Percentiles rank a stretch among this genome's conserved stretches.
These are phyloP conservation scores for Acromyrmex charruanus DNA, from an alignment of 1,140 invertebrate genomes.

Conservation along the genomic window DNA sequence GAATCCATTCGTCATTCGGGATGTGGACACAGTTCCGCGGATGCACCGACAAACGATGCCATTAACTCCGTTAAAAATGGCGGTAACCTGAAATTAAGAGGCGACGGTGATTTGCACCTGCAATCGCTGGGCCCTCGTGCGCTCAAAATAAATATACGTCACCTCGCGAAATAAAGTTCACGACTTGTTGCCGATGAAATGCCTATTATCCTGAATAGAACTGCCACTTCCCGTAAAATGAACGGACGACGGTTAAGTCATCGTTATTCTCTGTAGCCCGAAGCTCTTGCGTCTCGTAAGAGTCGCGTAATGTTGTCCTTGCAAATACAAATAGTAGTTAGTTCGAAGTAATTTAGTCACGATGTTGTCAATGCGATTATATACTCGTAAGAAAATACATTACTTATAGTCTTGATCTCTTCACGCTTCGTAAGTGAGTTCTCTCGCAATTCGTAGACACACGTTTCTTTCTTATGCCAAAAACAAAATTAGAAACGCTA, in stretches of 20 bases:
- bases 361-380: not conserved
- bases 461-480: not conserved
- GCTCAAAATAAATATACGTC: constrained; percentile 46
- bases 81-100: constrained; percentile 52
- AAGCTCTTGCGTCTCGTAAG: not conserved
- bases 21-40: constrained; percentile 41
- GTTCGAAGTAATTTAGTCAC: constrained; percentile 38
- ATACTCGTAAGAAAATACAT: not conserved
- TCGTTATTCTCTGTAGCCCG: constrained; percentile 33
- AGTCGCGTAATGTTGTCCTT: constrained; percentile 25
- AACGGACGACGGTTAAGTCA: constrained; percentile 35
- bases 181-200: constrained; percentile 47
- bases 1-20: constrained; percentile 66
- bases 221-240: constrained; percentile 34
- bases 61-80: constrained; percentile 50
- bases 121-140: not conserved
- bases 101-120: constrained; percentile 57
- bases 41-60: constrained; percentile 56
- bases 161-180: constrained; percentile 40
- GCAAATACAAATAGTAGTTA: constrained; percentile 48
- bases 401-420: not conserved
- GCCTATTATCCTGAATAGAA: constrained; percentile 36
- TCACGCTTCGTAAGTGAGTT: not conserved
- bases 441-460: not conserved
- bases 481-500: not conserved